A percentile compares a stretch with the other conserved stretches of the same genome.
Conservation (phyloP, 2,888 invertebrate genomes). For the Hemaris fuciformis region DNA sequence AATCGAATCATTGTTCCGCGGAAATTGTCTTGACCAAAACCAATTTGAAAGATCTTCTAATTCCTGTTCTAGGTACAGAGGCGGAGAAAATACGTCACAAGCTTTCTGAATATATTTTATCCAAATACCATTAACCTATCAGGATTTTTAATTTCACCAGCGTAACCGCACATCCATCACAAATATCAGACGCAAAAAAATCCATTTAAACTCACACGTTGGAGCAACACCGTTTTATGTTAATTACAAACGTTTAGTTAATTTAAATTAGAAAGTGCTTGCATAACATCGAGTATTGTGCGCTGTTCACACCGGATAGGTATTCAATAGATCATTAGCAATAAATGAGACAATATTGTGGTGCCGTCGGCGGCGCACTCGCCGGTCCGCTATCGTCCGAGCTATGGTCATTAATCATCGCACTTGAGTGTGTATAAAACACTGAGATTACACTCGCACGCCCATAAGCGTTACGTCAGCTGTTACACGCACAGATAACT, state of each 20-base stretch:
- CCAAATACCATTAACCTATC: no score
- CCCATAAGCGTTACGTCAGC: conserved; percentile 62
- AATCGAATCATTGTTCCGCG: no score
- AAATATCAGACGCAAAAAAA: neutral
- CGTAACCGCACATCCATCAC: neutral
- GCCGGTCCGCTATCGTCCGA: conserved; percentile 51
- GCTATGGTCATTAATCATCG: conserved; percentile 65
- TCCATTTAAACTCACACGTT: neutral
- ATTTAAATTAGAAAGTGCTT: conserved; percentile 54
- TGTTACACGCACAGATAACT: conserved; percentile 41
- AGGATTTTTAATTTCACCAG: neutral
- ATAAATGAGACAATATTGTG: conserved; percentile 75
- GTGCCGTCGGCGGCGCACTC: conserved; percentile 41
- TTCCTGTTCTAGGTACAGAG: no score
- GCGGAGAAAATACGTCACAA: no score
- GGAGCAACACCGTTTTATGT: conserved; percentile 30
- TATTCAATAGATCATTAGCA: conserved; percentile 73
- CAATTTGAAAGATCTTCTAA: no score
- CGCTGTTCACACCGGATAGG: conserved; percentile 28
- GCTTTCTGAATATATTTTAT: no score
- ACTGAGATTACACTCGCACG: conserved; percentile 52
- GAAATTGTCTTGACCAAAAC: no score
- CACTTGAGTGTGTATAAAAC: conserved; percentile 65
- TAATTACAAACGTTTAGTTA: conserved; percentile 36
- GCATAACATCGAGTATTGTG: conserved; percentile 27